These are phyloP conservation scores for Brachionus koreanus DNA, from an alignment of 1,140 invertebrate genomes.

Conservation along the genomic window DNA sequence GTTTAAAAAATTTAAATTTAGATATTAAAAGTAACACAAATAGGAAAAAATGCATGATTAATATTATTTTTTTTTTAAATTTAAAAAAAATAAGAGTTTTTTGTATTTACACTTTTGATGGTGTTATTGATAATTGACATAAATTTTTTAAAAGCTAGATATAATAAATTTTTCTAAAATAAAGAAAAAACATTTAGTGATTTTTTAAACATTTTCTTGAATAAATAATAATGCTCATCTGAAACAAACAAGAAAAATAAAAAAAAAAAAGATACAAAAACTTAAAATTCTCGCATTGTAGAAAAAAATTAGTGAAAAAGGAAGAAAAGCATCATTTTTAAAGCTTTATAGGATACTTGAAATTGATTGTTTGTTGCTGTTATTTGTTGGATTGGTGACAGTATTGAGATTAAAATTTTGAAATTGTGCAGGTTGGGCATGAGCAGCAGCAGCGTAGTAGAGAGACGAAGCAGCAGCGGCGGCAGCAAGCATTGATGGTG, in stretches of 20 bases:
- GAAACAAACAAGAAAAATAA: not conserved
- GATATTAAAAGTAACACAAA: not conserved
- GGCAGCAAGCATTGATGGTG: slow-evolving; percentile 34
- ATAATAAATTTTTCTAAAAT: not conserved
- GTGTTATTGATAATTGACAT: not conserved
- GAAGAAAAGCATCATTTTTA: too few species aligned
- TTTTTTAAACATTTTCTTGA: not conserved
- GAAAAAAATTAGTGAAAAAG: not conserved
- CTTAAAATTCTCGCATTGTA: not conserved
- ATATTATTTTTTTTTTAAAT: not conserved
- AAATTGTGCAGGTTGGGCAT: not conserved
- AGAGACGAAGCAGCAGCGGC: slow-evolving; percentile 22
- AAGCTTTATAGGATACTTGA: not conserved
- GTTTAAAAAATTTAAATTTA: not conserved
- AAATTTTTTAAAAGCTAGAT: not conserved
- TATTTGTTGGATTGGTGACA: not conserved
- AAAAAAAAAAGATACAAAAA: not conserved
- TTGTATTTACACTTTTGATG: not conserved
- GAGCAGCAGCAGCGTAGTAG: slow-evolving; percentile 2
- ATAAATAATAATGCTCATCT: not conserved
- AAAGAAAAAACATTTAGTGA: not conserved
- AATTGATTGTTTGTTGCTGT: not conserved
- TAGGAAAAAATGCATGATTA: not conserved
- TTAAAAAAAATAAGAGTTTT: not conserved
- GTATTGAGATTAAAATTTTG: slow-evolving; percentile 1